phyloP scores from a whole-genome alignment of 2,113 vertebrate species.

The Clarias macrocephalus region DNA sequence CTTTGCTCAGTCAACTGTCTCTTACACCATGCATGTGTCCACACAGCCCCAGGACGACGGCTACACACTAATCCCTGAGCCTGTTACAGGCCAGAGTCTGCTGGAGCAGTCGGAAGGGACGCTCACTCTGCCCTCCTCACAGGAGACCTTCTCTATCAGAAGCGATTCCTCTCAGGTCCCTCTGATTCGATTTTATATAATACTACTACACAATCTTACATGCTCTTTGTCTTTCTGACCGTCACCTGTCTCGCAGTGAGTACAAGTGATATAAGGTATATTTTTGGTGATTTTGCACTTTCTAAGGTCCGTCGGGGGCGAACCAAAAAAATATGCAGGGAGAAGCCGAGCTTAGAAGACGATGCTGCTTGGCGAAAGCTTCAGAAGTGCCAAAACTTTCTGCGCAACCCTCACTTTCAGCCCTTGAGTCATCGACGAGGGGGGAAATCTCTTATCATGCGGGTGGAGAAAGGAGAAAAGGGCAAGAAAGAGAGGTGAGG shows the following conservation, averaged over 20 bases:
- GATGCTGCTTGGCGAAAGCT: constrained; percentile 64
- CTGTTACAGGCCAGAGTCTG: neutral
- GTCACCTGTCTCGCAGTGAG: neutral
- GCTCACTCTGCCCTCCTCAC: constrained; percentile 49
- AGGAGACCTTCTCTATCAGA: constrained; percentile 41
- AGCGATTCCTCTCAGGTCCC: constrained; percentile 57
- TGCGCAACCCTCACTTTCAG: constrained; percentile 86
- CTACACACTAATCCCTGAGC: constrained; percentile 37
- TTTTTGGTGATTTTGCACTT: constrained; percentile 43
- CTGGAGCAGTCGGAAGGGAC: constrained; percentile 58
- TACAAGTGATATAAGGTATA: neutral
- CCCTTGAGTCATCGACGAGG: constrained; percentile 70
- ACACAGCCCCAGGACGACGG: constrained; percentile 50
- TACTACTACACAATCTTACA: neutral
- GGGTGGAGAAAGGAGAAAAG: constrained; percentile 49
- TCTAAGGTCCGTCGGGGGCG: constrained; percentile 56
- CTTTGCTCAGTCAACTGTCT: constrained; percentile 65
- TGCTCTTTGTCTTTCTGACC: neutral
- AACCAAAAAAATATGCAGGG: constrained; percentile 63
- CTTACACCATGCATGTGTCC: constrained; percentile 59
- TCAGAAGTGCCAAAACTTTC: constrained; percentile 71
- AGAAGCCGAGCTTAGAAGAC: constrained; percentile 54
- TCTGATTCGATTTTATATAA: neutral
- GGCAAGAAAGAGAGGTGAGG: constrained; percentile 70
- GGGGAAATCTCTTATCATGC: constrained; percentile 77